Conservation (phyloP, 2,113 vertebrate species). For the human region GRCh38 chr1:152991001-152991500, state of each 20-base stretch:
- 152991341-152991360: neutral
- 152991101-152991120: too few species aligned
- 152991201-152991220: neutral
- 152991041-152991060: neutral
- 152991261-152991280: neutral
- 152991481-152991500: neutral
- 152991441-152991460: neutral
- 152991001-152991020: neutral
- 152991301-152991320: neutral
- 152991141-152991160: neutral
- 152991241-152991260: neutral
- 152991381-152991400: neutral
- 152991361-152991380: neutral
- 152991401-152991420: neutral
- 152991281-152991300: neutral
- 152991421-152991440: fast-evolving
- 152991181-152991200: neutral
- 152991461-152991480: neutral
- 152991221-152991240: neutral
- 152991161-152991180: neutral
- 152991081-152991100: too few species aligned
- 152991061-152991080: too few species aligned
- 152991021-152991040: neutral
- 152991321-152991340: neutral
- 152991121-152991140: too few species aligned